Conservation (phyloP, 2,797 vertebrate species). For the Sebastes itinus region DNA sequence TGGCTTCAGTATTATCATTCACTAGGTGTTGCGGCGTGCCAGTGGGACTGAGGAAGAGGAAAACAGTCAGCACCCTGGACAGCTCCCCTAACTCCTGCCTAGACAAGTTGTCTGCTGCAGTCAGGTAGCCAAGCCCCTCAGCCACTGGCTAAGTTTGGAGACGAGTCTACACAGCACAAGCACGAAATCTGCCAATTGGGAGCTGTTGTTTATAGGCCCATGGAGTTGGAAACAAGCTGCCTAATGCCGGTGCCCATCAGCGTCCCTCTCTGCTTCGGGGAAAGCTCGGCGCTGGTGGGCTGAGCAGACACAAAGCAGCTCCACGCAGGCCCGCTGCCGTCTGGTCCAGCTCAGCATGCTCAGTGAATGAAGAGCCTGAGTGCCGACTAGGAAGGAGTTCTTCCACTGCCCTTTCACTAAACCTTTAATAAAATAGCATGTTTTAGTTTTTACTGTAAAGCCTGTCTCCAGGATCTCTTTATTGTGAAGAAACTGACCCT, state of each 20-base stretch:
- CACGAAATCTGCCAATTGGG: neutral
- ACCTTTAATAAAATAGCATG: constrained; percentile 28
- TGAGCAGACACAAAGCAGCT: neutral
- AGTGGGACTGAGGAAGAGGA: neutral
- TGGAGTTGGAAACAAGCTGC: neutral
- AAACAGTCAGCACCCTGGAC: constrained; percentile 28
- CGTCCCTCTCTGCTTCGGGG: neutral
- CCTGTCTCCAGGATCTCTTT: neutral
- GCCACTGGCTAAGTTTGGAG: neutral
- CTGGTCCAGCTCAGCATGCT: constrained; percentile 19
- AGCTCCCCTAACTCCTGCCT: constrained; percentile 7
- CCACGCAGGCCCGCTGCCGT: neutral
- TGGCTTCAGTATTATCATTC: neutral
- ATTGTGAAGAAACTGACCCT: neutral
- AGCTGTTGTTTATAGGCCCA: neutral
- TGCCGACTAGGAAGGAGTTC: neutral
- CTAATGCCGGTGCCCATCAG: neutral
- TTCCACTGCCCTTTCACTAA: constrained; percentile 8
- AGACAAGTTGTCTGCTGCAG: neutral
- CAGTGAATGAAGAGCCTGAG: constrained; percentile 4
- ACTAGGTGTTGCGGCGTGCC: neutral
- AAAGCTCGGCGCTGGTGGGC: neutral
- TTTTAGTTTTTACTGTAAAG: neutral
- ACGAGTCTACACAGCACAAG: neutral
- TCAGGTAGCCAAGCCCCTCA: neutral